phyloP scores from a whole-genome alignment of 2,797 vertebrate genomes.

The Scomberomorus guttatus region DNA sequence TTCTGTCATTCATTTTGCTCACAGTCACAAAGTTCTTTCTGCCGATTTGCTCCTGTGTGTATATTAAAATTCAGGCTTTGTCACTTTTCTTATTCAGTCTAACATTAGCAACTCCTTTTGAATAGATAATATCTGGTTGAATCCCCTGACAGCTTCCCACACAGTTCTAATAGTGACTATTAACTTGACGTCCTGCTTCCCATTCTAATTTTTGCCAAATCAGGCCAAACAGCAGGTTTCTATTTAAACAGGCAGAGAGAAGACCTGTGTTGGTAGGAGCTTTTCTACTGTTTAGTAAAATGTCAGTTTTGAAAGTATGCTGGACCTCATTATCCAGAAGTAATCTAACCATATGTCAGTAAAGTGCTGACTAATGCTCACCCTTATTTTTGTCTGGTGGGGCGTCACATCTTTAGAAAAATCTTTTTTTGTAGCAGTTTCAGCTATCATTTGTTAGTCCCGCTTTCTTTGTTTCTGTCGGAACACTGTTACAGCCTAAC shows the following conservation, averaged over 20 bases:
- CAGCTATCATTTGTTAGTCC: constrained; percentile 12
- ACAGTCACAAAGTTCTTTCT: constrained; percentile 23
- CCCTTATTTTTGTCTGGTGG: constrained; percentile 3
- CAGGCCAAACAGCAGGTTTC: constrained; percentile 25
- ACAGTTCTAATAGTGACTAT: constrained; percentile 22
- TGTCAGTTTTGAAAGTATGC: constrained; percentile 37
- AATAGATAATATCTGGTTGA: constrained; percentile 56
- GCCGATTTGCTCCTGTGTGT: constrained; percentile 11
- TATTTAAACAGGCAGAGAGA: constrained; percentile 12
- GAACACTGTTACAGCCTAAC: constrained; percentile 10
- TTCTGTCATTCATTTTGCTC: constrained; percentile 22
- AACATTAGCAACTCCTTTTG: constrained; percentile 45
- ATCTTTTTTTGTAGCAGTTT: constrained; percentile 24
- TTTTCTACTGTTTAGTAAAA: constrained; percentile 22
- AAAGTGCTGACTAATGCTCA: constrained; percentile 40
- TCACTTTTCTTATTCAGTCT: constrained; percentile 56
- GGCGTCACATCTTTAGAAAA: constrained; percentile 2
- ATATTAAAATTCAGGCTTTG: constrained; percentile 60
- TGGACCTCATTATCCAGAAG: constrained; percentile 58
- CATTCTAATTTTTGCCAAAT: constrained; percentile 39
- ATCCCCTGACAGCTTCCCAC: constrained; percentile 42
- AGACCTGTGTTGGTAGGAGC: not conserved
- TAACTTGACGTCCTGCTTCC: constrained; percentile 26
- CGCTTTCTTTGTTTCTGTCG: constrained; percentile 14
- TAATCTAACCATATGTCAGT: constrained; percentile 18